Percentiles rank a stretch among this genome's conserved stretches.
Evolutionary conservation across 2,113 vertebrate genomes (phyloP).

Genomic region (Syngnathus scovelli): DNA sequence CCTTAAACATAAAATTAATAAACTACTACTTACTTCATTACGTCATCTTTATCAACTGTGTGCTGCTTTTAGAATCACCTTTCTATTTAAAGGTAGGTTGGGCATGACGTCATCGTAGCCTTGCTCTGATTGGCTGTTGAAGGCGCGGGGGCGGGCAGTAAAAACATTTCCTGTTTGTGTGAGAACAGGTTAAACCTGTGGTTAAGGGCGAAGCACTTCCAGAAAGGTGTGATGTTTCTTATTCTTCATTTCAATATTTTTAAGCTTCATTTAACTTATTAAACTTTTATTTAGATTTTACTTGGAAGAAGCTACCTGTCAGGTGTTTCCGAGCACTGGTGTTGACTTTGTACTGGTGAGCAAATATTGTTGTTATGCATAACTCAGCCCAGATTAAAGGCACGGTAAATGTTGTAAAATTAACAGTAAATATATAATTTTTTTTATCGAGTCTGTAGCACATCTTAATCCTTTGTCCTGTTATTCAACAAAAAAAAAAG

Average conservation of each 20-base stretch:
- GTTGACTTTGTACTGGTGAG: slow-evolving; percentile 47
- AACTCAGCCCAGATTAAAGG: slow-evolving; percentile 2
- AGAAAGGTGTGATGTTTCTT: slow-evolving; percentile 24
- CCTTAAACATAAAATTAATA: not conserved
- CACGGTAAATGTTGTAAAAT: not conserved
- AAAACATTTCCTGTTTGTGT: slow-evolving; percentile 53
- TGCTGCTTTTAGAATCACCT: not conserved
- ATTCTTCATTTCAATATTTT: not conserved
- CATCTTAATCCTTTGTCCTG: not conserved
- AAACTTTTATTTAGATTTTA: not conserved
- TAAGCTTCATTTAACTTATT: not conserved
- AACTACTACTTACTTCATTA: not conserved
- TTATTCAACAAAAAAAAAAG: too few relatives aligned
- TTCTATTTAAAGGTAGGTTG: not conserved
- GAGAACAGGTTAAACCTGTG: slow-evolving; percentile 49
- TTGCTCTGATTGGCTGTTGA: slow-evolving; percentile 1
- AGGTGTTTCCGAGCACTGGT: slow-evolving; percentile 9
- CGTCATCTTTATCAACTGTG: not conserved
- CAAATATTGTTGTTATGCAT: not conserved
- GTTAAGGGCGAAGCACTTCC: not conserved
- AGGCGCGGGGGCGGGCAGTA: slow-evolving; percentile 1
- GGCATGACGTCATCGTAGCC: too few relatives aligned
- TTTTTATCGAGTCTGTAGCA: too few relatives aligned
- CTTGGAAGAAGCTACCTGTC: not conserved
- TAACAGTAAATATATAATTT: not conserved